Evolutionary conservation across 2,888 invertebrate genomes (phyloP), one percentile per base, ranked within the genome.

Genomic region (Ceratothoa steindachneri): DNA sequence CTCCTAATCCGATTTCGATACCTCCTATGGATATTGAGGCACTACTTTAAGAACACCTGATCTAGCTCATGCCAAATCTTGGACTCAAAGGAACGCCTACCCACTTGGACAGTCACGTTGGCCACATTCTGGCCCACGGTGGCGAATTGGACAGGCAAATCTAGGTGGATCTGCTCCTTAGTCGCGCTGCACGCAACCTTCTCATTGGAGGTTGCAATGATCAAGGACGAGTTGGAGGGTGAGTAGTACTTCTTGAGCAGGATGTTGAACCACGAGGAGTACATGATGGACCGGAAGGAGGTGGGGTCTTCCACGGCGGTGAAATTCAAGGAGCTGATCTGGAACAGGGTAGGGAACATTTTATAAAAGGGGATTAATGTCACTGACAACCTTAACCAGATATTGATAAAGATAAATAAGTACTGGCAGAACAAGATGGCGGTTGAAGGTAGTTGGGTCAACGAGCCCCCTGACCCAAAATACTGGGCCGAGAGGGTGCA

Each of bases 21-120:
- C 1, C 19, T 51, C 15, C 19, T 51, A 51, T 51, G 15, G 19
- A n/a, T 51, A 51, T 2, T 51, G 15, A 51, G n/a, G n/a, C n/a
- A n/a, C n/a, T n/a, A n/a, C n/a, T n/a, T n/a, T n/a, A n/a, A n/a
- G n/a, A n/a, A n/a, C 1, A n/a, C 15, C 15, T 51, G 19, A 51
- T 51, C 15, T n/a, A n/a, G 3, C 1, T 51, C 15, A 51, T n/a
- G 19, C 19, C 52, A 51, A 51, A n/a, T n/a, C n/a, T n/a, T n/a
- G n/a, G n/a, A n/a, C n/a, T n/a, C n/a, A n/a, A n/a, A n/a, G n/a
- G n/a, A n/a, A n/a, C n/a, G n/a, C n/a, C n/a, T n/a, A n/a, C n/a
- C n/a, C 12, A 69, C 69, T 53, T 69, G 69, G 1, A 69, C 69
- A 51, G 29, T 53, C 19, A 69, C 9, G 28, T 51, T 41, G 19